A percentile compares a stretch with the other conserved stretches of the same genome.
These are phyloP conservation scores for Vimba vimba DNA, from an alignment of 2,113 vertebrate species.

Conservation along the genomic window DNA sequence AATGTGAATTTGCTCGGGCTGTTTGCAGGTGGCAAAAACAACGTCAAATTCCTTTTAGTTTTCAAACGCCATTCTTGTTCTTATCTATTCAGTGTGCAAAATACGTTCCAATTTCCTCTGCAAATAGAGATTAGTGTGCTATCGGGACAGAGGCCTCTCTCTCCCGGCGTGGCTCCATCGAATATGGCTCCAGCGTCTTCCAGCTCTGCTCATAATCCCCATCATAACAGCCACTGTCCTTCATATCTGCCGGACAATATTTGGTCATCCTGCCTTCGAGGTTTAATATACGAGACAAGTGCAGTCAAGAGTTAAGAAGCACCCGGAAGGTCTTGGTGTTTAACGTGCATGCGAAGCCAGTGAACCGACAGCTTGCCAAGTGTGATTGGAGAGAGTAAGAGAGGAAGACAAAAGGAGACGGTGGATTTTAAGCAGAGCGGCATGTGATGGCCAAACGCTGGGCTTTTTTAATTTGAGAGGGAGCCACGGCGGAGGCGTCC, in stretches of 20 bases:
- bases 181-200: constrained; percentile 49
- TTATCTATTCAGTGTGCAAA: constrained; percentile 51
- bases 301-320: constrained; percentile 61
- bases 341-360: constrained; percentile 51
- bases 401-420: constrained; percentile 10
- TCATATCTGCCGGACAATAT: constrained; percentile 70
- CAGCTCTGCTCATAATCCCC: constrained; percentile 49
- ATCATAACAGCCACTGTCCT: constrained; percentile 62
- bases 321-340: constrained; percentile 59
- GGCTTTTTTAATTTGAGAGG: constrained; percentile 57
- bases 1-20: constrained; percentile 13
- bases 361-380: constrained; percentile 55
- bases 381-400: constrained; percentile 29
- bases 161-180: constrained; percentile 54
- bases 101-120: constrained; percentile 46
- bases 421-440: constrained; percentile 46
- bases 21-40: constrained; percentile 43
- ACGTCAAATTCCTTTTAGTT: constrained; percentile 50
- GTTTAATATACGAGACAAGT: constrained; percentile 71
- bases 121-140: constrained; percentile 58
- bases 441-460: constrained; percentile 56
- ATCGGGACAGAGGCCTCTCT: constrained; percentile 49
- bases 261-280: constrained; percentile 63
- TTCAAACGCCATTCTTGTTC: constrained; percentile 20
- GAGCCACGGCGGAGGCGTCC: constrained; percentile 53